These are phyloP conservation scores for Altica lythri DNA, from an alignment of 2,888 invertebrate genomes.

Conservation along the genomic window DNA sequence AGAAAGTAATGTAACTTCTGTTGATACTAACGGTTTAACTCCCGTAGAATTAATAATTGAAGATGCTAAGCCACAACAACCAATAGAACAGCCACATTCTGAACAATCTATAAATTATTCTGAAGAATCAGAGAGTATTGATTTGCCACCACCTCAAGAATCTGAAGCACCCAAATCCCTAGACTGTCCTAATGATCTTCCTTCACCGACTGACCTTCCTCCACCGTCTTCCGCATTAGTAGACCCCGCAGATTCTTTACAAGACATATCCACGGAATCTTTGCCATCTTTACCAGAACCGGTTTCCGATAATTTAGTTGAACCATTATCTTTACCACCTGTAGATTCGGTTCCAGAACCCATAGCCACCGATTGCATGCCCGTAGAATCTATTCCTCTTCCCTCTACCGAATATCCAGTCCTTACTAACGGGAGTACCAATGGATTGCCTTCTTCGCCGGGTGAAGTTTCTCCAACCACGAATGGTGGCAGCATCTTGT, in stretches of 20 bases:
- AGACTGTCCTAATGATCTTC: slow-evolving; percentile 30
- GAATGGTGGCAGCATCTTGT: slow-evolving; percentile 47
- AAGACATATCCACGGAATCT: slow-evolving; percentile 55
- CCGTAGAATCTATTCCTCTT: slow-evolving; percentile 32
- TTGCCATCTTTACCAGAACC: slow-evolving; percentile 54
- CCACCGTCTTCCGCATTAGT: slow-evolving; percentile 35
- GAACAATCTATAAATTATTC: slow-evolving; percentile 16
- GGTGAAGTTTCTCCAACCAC: slow-evolving; percentile 42
- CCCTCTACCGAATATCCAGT: slow-evolving; percentile 40
- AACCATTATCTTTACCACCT: slow-evolving; percentile 57
- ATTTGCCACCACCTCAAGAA: slow-evolving; percentile 1
- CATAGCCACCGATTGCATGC: slow-evolving; percentile 43
- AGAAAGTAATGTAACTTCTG: background rate
- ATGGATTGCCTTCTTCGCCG: slow-evolving; percentile 54
- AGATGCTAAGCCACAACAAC: slow-evolving; percentile 2
- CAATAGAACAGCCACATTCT: background rate
- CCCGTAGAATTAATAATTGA: slow-evolving; percentile 8
- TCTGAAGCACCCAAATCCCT: slow-evolving; percentile 20
- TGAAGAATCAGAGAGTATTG: slow-evolving; percentile 12
- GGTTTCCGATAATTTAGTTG: slow-evolving; percentile 52
- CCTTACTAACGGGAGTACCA: slow-evolving; percentile 55
- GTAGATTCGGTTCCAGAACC: slow-evolving; percentile 55
- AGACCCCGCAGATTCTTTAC: slow-evolving; percentile 54
- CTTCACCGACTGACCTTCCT: slow-evolving; percentile 23
- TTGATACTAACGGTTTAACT: too few species aligned